A percentile compares a stretch with the other conserved stretches of the same genome.
These are phyloP conservation scores for Tauraco hartlaubi DNA, from an alignment of 2,797 vertebrate genomes.

Conservation along the genomic window DNA sequence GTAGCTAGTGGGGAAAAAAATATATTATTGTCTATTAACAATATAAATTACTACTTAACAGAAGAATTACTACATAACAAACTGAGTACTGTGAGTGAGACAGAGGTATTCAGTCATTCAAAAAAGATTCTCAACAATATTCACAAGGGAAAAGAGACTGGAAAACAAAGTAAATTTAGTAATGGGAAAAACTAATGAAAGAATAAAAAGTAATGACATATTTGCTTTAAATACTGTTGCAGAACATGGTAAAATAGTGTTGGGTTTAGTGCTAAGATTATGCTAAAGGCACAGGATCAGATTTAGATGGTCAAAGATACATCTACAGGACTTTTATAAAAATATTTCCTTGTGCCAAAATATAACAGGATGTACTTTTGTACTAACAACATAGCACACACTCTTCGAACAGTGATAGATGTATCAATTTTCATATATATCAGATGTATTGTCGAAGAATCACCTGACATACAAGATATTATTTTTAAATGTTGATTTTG, in stretches of 20 bases:
- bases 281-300: neutral
- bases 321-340: neutral
- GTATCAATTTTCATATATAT: neutral
- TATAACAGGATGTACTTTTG: neutral
- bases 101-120: neutral
- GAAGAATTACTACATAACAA: too few species aligned
- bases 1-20: neutral
- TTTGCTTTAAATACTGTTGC: neutral
- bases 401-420: neutral
- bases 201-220: neutral
- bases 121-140: neutral
- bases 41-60: neutral
- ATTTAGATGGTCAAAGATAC: neutral
- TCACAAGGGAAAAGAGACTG: neutral
- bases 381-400: neutral
- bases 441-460: neutral
- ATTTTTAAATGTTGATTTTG: neutral
- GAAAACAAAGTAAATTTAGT: neutral
- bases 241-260: neutral
- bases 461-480: neutral
- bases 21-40: neutral
- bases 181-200: neutral
- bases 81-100: neutral
- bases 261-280: neutral
- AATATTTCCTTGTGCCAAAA: neutral